Evolutionary conservation across 2,888 invertebrate genomes (phyloP), one percentile per base, ranked within the genome.

Genomic region (Nephrotoma flavescens): DNA sequence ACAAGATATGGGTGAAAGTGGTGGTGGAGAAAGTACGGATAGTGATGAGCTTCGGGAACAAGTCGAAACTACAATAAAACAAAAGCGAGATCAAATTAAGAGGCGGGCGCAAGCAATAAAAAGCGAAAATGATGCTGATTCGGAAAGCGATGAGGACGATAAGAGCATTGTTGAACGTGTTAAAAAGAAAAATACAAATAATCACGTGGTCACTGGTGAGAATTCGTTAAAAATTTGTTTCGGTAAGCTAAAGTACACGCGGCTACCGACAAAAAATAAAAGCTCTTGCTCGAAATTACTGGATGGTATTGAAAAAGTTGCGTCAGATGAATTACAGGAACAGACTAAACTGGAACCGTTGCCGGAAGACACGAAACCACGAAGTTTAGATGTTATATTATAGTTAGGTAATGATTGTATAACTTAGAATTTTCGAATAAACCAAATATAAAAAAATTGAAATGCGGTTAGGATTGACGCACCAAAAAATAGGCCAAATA

Each of bases 401-500:
- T 71, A 31, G 31, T 31, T 31, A 31, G 31, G 31, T 31, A 57
- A 71, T 71, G 19, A 71, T 71, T 71, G 31, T 42, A 5, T 15
- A 84, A n/a, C 7, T 84, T 88, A 88, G 86, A 87, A 87, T 86
- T 87, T 88, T 83, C 88, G 52, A 45, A 88, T 86, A 85, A 87
- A 87, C 88, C 88, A 88, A 87, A 88, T 87, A 83, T 88, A 88
- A 47, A 88, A 47, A 11, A 88, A 52, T 87, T 88, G 88, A 11
- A 87, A 52, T 83, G 88, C 71, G 52, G 87, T 88, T 19, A 88
- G 31, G 44, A 88, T 71, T 86, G 88, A 88, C 19, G 88, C 88
- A 45, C 88, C 88, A 86, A 88, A 88, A 86, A 88, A 88, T 42
- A 88, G 47, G 6, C 88, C 88, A 83, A 88, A 86, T 5, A 88